Base-by-base conservation (phyloP, 2,113 vertebrate species). In the Cercopithecus mona region DNA sequence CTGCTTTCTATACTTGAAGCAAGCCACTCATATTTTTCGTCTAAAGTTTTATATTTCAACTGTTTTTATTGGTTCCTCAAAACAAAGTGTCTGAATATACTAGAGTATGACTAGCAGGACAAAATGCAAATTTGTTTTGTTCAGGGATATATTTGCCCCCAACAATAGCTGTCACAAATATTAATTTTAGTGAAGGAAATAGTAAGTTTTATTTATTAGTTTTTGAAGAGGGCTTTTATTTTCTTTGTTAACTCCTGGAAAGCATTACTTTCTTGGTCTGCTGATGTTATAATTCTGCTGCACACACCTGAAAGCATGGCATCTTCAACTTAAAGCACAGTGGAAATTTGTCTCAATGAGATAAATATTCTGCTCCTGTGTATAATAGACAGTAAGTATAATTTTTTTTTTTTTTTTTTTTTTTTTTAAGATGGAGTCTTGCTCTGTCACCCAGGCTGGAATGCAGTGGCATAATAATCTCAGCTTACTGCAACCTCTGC, bases 271-370 rank as follows among this genome's bases (percentile, higher is more conserved):
- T 57, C 52, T 11, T 45, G 11, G 3, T 86, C 18, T 78, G n/a
- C 30, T 83, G 52, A 48, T 55, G 38, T 3, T 7, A 23, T 25
- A 73, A 1, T 13, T 73, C 27, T 84, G 13, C 7, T 6, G 57
- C 2, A 11, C 10, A 73, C 10, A 40, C 5, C 9, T 68, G 66
- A 43, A 52, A 38, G 25, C 8, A 30, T 17, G 2, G 10, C 7
- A 73, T 90, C 82, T 73, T 30, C 30, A 32, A 16, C 30, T 97
- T 96, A 70, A 98, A 43, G 22, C n/a, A 76, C 66, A 66, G 20
- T 88, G 30, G 57, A 97, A 98, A 97, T 86, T 88, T 10, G 94
- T 89, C 64, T 73, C 83, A 97, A 18, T 23, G 48, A 27, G n/a
- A 52, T 86, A 78, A 95, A 17, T 66, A 66, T 16, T 85, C 81